Evolutionary conservation across 1,140 invertebrate species (phyloP), one percentile per base, ranked within the genome.

Genomic region (Proales similis): DNA sequence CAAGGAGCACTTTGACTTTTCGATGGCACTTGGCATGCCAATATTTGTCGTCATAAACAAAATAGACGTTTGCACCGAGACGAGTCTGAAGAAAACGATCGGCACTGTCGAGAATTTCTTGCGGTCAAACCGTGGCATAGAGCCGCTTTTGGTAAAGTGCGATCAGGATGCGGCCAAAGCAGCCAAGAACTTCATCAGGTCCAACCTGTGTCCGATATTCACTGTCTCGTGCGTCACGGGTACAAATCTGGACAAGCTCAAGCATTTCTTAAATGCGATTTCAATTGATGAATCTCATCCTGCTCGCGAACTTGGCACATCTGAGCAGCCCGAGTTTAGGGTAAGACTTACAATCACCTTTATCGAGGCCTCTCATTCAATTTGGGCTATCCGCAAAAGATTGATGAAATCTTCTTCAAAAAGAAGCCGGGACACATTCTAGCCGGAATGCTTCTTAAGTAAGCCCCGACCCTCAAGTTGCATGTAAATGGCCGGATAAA

Each of bases 1-100:
- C 0, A 97, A 97, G 75, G 94, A 98, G 77, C 94, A 98, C 80
- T 78, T 98, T 12, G 92, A 92, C 17, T 79, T 98, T 39, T 91
- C 93, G 4, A 77, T 98, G 64, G 92, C 94, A 2, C 79, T 99
- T 7, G 90, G 86, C 30, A 92, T 99, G 43, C 94, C 94, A 20
- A 93, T 98, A 17, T 98, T 98, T 80, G 91, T 98, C 29, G 93
- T 99, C 1, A 88, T 99, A 5, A 94, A 90, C 7, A 95, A 95
- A 80, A 95, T 96, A 67, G 94, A 99, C 75, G 97, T 97, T 93
- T 97, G 93, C 75, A 93, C 95, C 19, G 83, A 86, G 24, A 95
- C 96, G 75, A 85, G 98, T 38, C 78, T 98, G 20, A 84, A 88
- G 77, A 90, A 98, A 69, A 97, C 94, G 65, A 79, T 98, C 64